These are phyloP conservation scores for Somateria mollissima DNA, from an alignment of 2,797 vertebrate genomes.

Conservation along the genomic window DNA sequence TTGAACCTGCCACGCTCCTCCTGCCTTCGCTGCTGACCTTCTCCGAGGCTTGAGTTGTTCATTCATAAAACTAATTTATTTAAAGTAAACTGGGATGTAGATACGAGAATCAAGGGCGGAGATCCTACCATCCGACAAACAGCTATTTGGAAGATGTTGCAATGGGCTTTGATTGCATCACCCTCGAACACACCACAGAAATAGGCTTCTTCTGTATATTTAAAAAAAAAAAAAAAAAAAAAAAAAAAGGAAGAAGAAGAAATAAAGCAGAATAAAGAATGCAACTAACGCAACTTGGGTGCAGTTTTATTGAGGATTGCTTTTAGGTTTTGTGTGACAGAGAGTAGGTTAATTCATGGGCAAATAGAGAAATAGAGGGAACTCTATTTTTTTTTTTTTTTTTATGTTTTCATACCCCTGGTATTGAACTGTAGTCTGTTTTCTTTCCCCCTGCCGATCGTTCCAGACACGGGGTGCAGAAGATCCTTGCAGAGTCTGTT, in stretches of 20 bases:
- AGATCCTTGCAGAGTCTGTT: background rate
- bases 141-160: background rate
- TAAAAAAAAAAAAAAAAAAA: no score
- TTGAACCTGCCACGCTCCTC: background rate
- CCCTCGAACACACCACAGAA: background rate
- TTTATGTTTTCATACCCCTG: background rate
- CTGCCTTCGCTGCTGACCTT: background rate
- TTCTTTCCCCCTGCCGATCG: background rate
- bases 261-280: background rate
- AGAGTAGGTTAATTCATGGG: background rate
- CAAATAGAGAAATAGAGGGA: background rate
- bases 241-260: rapidly evolving
- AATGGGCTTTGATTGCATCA: background rate
- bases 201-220: background rate
- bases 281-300: background rate
- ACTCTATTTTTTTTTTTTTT: background rate
- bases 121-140: background rate
- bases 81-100: background rate
- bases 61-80: background rate
- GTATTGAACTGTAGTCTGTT: background rate
- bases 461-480: background rate
- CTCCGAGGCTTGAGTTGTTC: background rate
- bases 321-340: background rate
- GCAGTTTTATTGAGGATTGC: background rate
- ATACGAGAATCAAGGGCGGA: background rate